These are phyloP conservation scores for Apodemia mormo DNA, from an alignment of 2,888 invertebrate species.

Conservation along the genomic window DNA sequence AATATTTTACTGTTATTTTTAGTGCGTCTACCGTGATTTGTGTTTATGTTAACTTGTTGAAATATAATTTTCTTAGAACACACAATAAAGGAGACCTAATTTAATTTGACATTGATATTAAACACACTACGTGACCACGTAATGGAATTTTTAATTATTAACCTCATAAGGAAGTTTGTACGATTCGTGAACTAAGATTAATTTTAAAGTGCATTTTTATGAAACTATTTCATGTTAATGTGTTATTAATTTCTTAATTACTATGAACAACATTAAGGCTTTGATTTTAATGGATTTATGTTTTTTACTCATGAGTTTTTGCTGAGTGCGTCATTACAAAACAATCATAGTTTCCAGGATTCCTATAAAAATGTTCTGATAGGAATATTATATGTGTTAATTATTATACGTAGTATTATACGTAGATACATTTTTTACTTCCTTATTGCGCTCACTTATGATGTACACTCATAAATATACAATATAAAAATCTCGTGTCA, in stretches of 20 bases:
- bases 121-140: neutral
- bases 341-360: neutral
- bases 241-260: neutral
- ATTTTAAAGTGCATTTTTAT: slow-evolving; percentile 4
- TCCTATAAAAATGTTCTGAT: neutral
- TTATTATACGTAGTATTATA: too few relatives aligned
- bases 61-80: slow-evolving; percentile 11
- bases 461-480: too few relatives aligned
- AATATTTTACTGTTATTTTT: slow-evolving; percentile 36
- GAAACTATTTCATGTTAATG: slow-evolving; percentile 1
- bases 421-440: too few relatives aligned
- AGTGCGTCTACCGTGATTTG: slow-evolving; percentile 25
- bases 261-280: neutral
- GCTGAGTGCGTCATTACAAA: neutral
- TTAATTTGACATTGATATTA: slow-evolving; percentile 12
- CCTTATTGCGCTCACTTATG: too few relatives aligned
- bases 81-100: neutral
- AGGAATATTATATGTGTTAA: too few relatives aligned
- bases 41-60: slow-evolving; percentile 11
- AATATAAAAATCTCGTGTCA: too few relatives aligned
- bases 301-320: neutral
- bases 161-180: slow-evolving; percentile 14
- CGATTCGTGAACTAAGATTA: slow-evolving; percentile 5
- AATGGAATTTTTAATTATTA: slow-evolving; percentile 16
- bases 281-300: slow-evolving; percentile 6